Conservation (phyloP, 2,797 vertebrate species). For the Champsocephalus esox region DNA sequence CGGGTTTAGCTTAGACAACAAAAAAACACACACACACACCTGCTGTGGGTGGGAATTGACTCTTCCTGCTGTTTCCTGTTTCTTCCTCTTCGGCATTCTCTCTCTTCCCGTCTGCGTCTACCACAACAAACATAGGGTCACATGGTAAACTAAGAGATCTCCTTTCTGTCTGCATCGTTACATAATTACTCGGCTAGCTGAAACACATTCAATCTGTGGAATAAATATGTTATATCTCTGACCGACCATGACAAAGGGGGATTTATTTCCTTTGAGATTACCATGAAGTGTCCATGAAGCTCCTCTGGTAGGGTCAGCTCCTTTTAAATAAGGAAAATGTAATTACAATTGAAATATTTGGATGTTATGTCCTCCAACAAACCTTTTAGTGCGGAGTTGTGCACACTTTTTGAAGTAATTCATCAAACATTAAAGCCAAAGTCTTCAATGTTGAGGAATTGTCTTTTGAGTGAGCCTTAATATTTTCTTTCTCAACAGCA, state of each 20-base stretch:
- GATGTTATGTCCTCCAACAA: neutral
- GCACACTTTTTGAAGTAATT: neutral
- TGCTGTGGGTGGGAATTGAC: slow-evolving; percentile 50
- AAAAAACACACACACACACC: slow-evolving; percentile 18
- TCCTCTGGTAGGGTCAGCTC: slow-evolving; percentile 5
- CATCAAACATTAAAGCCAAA: neutral
- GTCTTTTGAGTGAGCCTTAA: neutral
- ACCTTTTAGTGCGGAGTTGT: neutral
- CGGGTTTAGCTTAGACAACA: too few relatives aligned
- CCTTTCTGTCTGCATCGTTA: slow-evolving; percentile 35
- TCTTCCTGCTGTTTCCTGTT: slow-evolving; percentile 35
- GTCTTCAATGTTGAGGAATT: slow-evolving; percentile 2
- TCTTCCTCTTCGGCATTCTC: slow-evolving; percentile 28
- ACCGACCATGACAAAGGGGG: too few relatives aligned
- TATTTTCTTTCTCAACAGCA: neutral
- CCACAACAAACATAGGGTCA: slow-evolving; percentile 56
- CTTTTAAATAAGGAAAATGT: slow-evolving; percentile 3
- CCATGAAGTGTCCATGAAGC: neutral
- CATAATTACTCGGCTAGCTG: neutral
- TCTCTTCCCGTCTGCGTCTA: slow-evolving; percentile 11
- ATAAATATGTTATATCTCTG: too few relatives aligned
- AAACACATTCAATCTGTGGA: neutral
- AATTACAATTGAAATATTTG: neutral
- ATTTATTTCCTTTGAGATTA: neutral
- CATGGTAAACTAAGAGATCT: slow-evolving; percentile 46